Base-by-base conservation (phyloP, 1,140 invertebrate species). In the Gonatopus flavifemur region DNA sequence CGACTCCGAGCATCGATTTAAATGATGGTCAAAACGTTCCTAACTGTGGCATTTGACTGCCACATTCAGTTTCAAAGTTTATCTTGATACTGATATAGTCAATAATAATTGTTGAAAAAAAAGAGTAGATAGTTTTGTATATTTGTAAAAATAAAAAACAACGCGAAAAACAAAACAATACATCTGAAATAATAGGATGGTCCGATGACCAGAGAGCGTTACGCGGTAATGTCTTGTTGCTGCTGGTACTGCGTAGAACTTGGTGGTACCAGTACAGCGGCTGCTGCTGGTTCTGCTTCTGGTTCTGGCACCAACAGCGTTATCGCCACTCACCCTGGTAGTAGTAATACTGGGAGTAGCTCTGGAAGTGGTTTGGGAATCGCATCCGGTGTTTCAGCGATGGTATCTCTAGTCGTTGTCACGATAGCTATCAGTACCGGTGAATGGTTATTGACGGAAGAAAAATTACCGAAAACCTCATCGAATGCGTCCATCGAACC, bases 381-480 rank as follows among this genome's bases (percentile, higher is more conserved):
- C 21, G 59, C 67, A 42, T 73, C 72, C 33, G 64, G 64, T 30
- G 48, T 82, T 24, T 76, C 77, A n/a, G 80, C 82, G 3, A 66
- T 80, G 32, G 60, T 82, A 15, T 82, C 82, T n/a, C 63, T 83
- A 25, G 62, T 79, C 20, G 77, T 82, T 41, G 80, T 84, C 38
- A 70, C 74, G 36, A 71, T 83, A 6, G 81, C 82, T 28, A 77
- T 84, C 39, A 72, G 75, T 12, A 84, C 83, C 15, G 82, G 80
- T 52, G 73, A 81, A 56, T 84, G 83, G 83, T 64, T 85, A 3
- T 67, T 83, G 24, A 82, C 81, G 19, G 79, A 82, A 46, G 83
- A 85, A 66, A 80, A 78, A 57, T 80, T 84, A 55, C 71, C 77
- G 10, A 82, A 81, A 60, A 37, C 47, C 57, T 66, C 71, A 10